Conservation (phyloP, 2,888 invertebrate species). For the Pilophorus perplexus region DNA sequence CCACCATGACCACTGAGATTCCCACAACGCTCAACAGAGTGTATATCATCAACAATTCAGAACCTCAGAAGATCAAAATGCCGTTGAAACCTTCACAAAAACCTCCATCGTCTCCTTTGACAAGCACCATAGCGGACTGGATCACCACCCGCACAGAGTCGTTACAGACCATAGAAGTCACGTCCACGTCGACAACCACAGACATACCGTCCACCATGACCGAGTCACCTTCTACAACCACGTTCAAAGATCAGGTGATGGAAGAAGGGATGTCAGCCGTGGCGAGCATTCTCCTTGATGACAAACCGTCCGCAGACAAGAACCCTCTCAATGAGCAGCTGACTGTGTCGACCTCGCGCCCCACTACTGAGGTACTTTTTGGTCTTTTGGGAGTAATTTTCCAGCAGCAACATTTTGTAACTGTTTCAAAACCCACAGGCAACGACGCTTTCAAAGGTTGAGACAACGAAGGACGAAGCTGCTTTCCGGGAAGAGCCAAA, state of each 20-base stretch:
- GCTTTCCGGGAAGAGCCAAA: constrained; percentile 12
- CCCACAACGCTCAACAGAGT: constrained; percentile 25
- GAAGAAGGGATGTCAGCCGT: constrained; percentile 49
- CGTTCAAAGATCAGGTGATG: constrained; percentile 44
- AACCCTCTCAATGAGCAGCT: background rate
- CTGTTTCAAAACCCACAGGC: no score
- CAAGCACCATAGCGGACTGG: constrained; percentile 3
- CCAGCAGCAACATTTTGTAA: no score
- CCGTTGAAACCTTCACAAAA: constrained; percentile 12
- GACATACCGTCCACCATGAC: constrained; percentile 24
- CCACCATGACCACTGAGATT: background rate
- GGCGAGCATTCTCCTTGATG: constrained; percentile 48
- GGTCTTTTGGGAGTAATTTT: no score
- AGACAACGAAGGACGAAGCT: constrained; percentile 17
- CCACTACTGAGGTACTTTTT: constrained; percentile 6
- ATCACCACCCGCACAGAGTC: constrained; percentile 7
- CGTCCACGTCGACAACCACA: constrained; percentile 18
- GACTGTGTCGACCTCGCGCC: background rate
- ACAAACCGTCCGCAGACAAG: constrained; percentile 5
- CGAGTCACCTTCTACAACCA: constrained; percentile 36
- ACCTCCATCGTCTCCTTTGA: background rate
- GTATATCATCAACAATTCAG: constrained; percentile 35
- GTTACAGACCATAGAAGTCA: constrained; percentile 4
- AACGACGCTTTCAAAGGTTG: background rate
- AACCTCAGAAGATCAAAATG: constrained; percentile 29